Percentiles rank a stretch among this genome's conserved stretches.
These are phyloP conservation scores for Clytia hemisphaerica DNA, from an alignment of 30 jellyfish, hydroid and myxozoan species.

Conservation along the genomic window DNA sequence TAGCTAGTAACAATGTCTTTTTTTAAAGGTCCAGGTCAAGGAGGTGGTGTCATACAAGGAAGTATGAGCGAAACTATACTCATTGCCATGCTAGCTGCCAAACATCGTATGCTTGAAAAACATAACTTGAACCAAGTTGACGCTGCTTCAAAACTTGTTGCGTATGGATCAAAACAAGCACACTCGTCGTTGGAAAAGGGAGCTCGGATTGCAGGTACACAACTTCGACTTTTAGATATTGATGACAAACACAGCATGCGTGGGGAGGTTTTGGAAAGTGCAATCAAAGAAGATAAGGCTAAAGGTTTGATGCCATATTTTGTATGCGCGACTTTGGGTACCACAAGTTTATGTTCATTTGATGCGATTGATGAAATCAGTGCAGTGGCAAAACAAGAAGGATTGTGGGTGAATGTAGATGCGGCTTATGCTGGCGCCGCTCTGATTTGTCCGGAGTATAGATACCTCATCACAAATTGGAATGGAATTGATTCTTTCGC, in stretches of 20 bases:
- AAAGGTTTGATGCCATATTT: conserved; percentile 25
- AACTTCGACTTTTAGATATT: neutral
- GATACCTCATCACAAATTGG: conserved; percentile 16
- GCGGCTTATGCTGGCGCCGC: conserved; percentile 46
- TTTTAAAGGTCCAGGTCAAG: no score
- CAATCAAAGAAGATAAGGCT: conserved; percentile 10
- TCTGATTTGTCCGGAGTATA: conserved; percentile 18
- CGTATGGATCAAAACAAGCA: neutral
- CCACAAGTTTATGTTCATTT: conserved; percentile 27
- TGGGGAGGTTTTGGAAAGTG: neutral
- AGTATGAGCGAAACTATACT: no score
- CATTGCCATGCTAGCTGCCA: no score
- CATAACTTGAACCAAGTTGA: neutral
- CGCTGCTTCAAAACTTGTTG: neutral
- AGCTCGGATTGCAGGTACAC: neutral
- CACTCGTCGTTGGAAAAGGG: neutral
- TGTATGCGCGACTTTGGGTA: conserved; percentile 27
- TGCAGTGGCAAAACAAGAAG: conserved; percentile 10
- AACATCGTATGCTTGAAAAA: no score
- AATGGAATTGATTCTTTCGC: conserved; percentile 14
- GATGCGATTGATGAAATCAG: conserved; percentile 20
- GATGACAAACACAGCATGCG: neutral
- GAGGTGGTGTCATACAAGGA: no score
- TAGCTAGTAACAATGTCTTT: no score
- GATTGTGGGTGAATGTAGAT: conserved; percentile 37